Conservation (phyloP, 2,797 vertebrate genomes). For the Notolabrus celidotus region DNA sequence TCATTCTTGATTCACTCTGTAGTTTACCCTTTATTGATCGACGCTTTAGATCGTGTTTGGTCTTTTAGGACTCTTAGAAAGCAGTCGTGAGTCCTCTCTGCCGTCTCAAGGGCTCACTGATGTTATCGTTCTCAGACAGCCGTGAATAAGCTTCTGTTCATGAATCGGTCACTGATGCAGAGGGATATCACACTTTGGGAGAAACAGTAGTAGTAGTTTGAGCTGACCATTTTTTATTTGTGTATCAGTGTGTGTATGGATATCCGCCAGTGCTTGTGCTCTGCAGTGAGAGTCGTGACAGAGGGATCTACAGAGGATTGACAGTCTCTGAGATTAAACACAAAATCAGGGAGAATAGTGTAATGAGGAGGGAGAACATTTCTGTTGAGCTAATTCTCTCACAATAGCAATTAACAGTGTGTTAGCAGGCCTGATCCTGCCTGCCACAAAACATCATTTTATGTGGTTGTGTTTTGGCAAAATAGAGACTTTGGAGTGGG, state of each 20-base stretch:
- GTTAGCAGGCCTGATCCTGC: slow-evolving; percentile 9
- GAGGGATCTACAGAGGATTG: slow-evolving; percentile 40
- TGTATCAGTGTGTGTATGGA: slow-evolving; percentile 15
- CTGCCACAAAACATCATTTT: neutral
- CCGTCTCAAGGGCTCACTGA: slow-evolving; percentile 53
- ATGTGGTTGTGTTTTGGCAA: slow-evolving; percentile 21
- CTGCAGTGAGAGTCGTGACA: slow-evolving; percentile 73
- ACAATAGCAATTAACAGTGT: slow-evolving; percentile 1
- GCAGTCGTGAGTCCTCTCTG: slow-evolving; percentile 39
- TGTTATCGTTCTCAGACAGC: slow-evolving; percentile 54
- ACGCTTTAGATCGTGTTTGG: slow-evolving; percentile 31
- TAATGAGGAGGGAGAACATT: slow-evolving; percentile 4
- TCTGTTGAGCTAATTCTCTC: slow-evolving; percentile 10
- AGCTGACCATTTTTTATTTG: slow-evolving; percentile 17
- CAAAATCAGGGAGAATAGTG: neutral
- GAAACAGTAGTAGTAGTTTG: slow-evolving; percentile 29
- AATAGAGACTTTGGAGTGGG: slow-evolving; percentile 43
- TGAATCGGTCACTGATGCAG: slow-evolving; percentile 50
- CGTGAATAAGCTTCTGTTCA: slow-evolving; percentile 47
- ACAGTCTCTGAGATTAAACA: slow-evolving; percentile 25
- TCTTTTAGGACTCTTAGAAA: slow-evolving; percentile 31
- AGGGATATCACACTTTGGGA: slow-evolving; percentile 42
- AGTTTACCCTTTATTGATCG: slow-evolving; percentile 37
- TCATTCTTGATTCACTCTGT: neutral
- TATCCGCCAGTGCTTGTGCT: slow-evolving; percentile 39